Conservation (phyloP, 2,113 vertebrate genomes). For the Phylloscopus trochilus region DNA sequence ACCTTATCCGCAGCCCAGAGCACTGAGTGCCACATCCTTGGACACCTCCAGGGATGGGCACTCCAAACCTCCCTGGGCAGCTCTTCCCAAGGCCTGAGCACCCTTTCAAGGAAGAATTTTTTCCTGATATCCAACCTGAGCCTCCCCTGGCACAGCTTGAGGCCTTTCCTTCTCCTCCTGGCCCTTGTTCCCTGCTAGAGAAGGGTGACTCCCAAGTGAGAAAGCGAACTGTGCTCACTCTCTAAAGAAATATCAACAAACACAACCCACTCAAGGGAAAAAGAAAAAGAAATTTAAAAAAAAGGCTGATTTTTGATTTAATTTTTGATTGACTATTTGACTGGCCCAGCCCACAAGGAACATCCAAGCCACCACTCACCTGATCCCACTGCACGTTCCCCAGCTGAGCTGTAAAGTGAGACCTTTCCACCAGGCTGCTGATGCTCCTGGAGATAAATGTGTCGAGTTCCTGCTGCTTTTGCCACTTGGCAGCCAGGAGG, state of each 20-base stretch:
- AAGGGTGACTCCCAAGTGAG: not conserved
- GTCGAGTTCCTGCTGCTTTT: not conserved
- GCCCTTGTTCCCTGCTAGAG: not conserved
- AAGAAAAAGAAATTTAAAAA: no score
- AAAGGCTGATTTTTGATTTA: not conserved
- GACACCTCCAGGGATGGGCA: not conserved
- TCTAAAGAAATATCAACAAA: not conserved
- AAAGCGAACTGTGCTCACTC: not conserved
- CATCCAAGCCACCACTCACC: not conserved
- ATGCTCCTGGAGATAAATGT: constrained; percentile 19
- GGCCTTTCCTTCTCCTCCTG: not conserved
- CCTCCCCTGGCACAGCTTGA: not conserved
- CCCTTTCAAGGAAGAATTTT: rapidly evolving
- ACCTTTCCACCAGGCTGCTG: not conserved
- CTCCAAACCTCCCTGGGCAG: not conserved
- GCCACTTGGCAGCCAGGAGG: not conserved
- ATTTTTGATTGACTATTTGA: not conserved
- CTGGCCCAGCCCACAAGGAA: not conserved
- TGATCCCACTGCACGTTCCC: not conserved
- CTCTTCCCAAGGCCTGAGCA: rapidly evolving
- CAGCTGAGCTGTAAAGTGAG: not conserved
- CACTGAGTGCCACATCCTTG: not conserved
- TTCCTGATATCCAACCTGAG: not conserved
- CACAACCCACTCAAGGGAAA: not conserved
- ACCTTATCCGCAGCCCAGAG: not conserved